Evolutionary conservation across 2,888 invertebrate species (phyloP).

Genomic region (Ashinkailepas kermadecensis): DNA sequence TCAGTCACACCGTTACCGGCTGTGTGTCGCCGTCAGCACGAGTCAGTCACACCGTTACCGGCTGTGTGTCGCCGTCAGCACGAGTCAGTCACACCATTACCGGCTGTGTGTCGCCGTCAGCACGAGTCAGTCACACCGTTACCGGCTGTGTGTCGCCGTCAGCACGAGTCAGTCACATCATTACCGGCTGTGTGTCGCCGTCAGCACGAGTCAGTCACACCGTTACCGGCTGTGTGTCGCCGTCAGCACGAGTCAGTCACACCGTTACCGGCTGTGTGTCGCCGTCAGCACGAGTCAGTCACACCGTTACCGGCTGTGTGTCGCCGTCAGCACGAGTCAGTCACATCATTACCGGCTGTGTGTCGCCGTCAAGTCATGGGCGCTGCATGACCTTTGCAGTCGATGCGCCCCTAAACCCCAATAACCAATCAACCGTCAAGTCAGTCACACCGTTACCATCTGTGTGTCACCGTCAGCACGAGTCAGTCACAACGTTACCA

Average conservation of each 20-base stretch:
- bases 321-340: slow-evolving; percentile 51
- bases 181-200: no score
- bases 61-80: slow-evolving; percentile 42
- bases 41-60: slow-evolving; percentile 42
- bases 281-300: slow-evolving; percentile 51
- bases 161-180: slow-evolving; percentile 51
- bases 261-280: no score
- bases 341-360: no score
- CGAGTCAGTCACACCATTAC: slow-evolving; percentile 46
- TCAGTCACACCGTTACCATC: no score
- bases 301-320: no score
- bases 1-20: slow-evolving; percentile 38
- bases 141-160: neutral
- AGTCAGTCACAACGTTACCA: no score
- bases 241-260: slow-evolving; percentile 51
- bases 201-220: slow-evolving; percentile 51
- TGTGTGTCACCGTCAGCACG: no score
- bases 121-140: slow-evolving; percentile 48
- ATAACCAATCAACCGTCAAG: no score
- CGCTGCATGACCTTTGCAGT: no score
- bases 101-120: slow-evolving; percentile 38
- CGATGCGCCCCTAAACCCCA: no score
- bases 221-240: no score
- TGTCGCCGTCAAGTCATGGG: slow-evolving; percentile 38
- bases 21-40: slow-evolving; percentile 45